phyloP scores from a whole-genome alignment of 2,888 invertebrate genomes.

The Temnothorax ravouxi region DNA sequence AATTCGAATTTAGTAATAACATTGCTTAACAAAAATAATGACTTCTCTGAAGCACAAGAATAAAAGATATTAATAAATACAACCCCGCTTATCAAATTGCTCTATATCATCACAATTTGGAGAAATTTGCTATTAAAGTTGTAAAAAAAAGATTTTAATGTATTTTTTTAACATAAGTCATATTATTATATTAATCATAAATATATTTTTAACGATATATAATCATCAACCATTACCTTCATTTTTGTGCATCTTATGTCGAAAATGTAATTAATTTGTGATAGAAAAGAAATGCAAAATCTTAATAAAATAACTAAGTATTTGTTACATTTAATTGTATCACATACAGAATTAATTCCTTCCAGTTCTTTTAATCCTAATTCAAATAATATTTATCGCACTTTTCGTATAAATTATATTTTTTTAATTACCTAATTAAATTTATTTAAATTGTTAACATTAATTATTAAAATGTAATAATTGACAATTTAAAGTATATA shows the following conservation, averaged over 20 bases:
- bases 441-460: background rate
- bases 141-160: background rate
- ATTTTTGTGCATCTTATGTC: background rate
- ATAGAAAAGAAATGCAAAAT: background rate
- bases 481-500: background rate
- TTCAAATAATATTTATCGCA: background rate
- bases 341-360: background rate
- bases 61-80: background rate
- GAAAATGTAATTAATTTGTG: background rate
- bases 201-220: no score
- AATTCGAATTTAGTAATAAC: background rate
- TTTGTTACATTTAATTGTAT: background rate
- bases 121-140: background rate
- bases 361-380: background rate
- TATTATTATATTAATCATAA: no score
- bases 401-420: background rate
- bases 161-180: background rate
- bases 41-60: background rate
- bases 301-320: background rate
- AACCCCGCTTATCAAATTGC: background rate
- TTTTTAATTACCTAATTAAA: background rate
- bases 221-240: no score
- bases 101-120: background rate
- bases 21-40: background rate
- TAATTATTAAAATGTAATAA: background rate